These are phyloP conservation scores for Hypanus sabinus DNA, from an alignment of 2,113 vertebrate species.

Conservation along the genomic window DNA sequence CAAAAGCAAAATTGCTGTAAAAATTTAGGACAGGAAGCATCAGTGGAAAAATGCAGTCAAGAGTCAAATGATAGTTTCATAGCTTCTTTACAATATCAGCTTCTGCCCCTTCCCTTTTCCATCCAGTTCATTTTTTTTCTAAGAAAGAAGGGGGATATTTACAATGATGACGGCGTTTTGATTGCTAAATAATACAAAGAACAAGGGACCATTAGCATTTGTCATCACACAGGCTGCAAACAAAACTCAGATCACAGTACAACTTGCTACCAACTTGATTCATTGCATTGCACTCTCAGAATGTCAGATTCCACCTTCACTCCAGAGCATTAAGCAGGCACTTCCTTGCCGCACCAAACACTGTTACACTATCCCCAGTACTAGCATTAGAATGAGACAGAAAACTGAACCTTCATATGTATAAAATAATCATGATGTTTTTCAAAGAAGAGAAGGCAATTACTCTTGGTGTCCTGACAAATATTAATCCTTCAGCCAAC, in stretches of 20 bases:
- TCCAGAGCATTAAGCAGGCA: too few relatives aligned
- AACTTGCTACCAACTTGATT: background rate
- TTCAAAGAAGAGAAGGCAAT: background rate
- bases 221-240: background rate
- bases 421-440: background rate
- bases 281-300: background rate
- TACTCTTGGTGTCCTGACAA: background rate
- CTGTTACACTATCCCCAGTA: background rate
- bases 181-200: background rate
- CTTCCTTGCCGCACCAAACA: too few relatives aligned
- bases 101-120: background rate
- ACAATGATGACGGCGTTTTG: background rate
- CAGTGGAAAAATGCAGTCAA: too few relatives aligned
- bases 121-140: background rate
- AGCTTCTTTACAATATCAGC: background rate
- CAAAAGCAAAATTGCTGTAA: too few relatives aligned
- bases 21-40: too few relatives aligned
- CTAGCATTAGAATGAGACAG: background rate
- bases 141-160: background rate
- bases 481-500: background rate
- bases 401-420: background rate
- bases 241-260: background rate
- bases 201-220: background rate
- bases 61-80: background rate
- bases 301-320: too few relatives aligned